Evolutionary conservation across 2,797 vertebrate genomes (phyloP), one percentile per base, ranked within the genome.

Genomic region (Emydoidea blandingii): DNA sequence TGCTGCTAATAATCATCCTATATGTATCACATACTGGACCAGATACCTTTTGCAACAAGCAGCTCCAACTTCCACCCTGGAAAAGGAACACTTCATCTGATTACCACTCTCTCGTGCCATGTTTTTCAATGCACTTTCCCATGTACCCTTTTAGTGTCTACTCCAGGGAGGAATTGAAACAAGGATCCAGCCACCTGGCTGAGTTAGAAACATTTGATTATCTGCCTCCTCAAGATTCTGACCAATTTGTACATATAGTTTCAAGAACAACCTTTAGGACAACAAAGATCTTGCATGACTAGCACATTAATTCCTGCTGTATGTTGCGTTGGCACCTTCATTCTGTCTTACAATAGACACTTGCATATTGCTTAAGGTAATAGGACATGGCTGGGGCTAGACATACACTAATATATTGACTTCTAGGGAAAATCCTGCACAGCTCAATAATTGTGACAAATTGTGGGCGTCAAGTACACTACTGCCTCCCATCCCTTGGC

Each of bases 111-210:
- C 34, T 6, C 7, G 14, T 31, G 59, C 34, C 34, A 10, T 74
- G 11, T 87, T 92, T 83, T 78, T 41, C 72, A 4, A 0, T 57
- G 10, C 27, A 2, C 15, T 44, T 1, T 92, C 91, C 25, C 8
- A 5, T 7, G 23, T 4, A 3, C 34, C 37, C 52, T 89, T 87
- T 65, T 12, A 52, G 80, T 87, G 21, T 49, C 4, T 0, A 0
- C 68, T 81, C 5, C 10, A 27, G 49, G 49, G 82, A 56, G 68
- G 1, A 29, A 56, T 16, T 49, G 87, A 81, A 44, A 29, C 52
- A 79, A 12, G 9, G 21, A 83, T 41, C 9, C 8, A 16, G 0
- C 37, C 19, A 0, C 14, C 1, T 2, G 5, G 76, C 29, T 65
- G 52, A 56, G 25, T 37, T 15, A 15, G 53, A 79, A 25, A 27